A percentile compares a stretch with the other conserved stretches of the same genome.
These are phyloP conservation scores for Gymnoscopelus braueri DNA, from an alignment of 2,797 vertebrate genomes.

Conservation along the genomic window DNA sequence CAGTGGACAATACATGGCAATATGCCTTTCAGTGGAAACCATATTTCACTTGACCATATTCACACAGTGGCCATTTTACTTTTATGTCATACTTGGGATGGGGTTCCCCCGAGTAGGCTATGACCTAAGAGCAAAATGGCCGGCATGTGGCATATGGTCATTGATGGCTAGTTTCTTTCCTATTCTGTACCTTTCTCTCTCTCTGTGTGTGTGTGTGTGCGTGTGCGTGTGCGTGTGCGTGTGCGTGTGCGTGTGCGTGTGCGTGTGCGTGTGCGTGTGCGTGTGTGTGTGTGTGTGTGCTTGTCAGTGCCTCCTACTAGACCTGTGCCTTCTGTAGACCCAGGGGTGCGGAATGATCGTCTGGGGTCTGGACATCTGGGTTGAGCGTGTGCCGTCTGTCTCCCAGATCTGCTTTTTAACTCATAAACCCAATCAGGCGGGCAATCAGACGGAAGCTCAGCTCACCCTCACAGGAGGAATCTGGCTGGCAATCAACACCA, in stretches of 20 bases:
- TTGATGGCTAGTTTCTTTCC: background rate
- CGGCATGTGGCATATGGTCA: background rate
- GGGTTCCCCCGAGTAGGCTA: too few relatives aligned
- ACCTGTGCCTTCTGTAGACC: constrained; percentile 47
- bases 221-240: background rate
- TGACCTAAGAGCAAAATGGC: too few relatives aligned
- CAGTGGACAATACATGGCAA: too few relatives aligned
- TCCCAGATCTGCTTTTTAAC: constrained; percentile 61
- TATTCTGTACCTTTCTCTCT: too few relatives aligned
- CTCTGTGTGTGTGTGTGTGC: background rate
- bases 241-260: constrained; percentile 4
- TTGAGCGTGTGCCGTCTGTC: constrained; percentile 55
- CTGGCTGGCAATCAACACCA: constrained; percentile 60
- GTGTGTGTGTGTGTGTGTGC: background rate
- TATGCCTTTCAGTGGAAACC: too few relatives aligned
- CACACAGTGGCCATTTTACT: too few relatives aligned
- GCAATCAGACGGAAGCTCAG: constrained; percentile 61
- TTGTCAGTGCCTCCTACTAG: constrained; percentile 20
- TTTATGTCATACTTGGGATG: too few relatives aligned
- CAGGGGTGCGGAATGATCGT: constrained; percentile 53
- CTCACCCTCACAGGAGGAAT: constrained; percentile 44
- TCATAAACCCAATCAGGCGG: constrained; percentile 56
- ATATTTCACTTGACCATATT: too few relatives aligned
- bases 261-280: background rate
- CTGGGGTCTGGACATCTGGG: constrained; percentile 67